Percentiles rank a stretch among this genome's conserved stretches.
Conservation (phyloP, 2,888 invertebrate species). For the Spialia ferax region DNA sequence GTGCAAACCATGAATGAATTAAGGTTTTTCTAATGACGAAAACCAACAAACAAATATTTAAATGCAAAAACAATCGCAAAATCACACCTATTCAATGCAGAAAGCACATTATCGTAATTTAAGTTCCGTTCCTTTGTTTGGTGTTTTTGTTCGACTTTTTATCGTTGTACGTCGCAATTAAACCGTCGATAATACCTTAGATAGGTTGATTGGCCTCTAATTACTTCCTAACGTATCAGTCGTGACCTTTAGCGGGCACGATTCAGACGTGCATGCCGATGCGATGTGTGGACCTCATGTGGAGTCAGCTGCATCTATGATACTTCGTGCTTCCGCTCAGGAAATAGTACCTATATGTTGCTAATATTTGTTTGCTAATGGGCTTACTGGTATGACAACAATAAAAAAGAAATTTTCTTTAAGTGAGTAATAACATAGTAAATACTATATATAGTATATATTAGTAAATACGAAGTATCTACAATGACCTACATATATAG, state of each 20-base stretch:
- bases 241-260: constrained; percentile 61
- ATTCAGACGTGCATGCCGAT: constrained; percentile 29
- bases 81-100: constrained; percentile 31
- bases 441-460: no score
- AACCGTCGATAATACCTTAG: constrained; percentile 64
- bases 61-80: constrained; percentile 28
- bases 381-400: no score
- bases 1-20: neutral
- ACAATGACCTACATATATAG: no score
- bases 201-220: constrained; percentile 77
- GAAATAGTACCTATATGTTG: neutral
- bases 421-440: no score
- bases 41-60: neutral
- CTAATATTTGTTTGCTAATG: no score
- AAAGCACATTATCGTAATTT: constrained; percentile 35
- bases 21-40: neutral
- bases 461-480: no score
- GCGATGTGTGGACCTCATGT: constrained; percentile 23
- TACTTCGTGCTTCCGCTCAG: neutral
- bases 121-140: constrained; percentile 65
- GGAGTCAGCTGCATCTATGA: constrained; percentile 4
- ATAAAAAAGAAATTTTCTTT: no score
- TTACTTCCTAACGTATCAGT: constrained; percentile 73
- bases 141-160: constrained; percentile 56
- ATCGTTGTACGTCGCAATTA: constrained; percentile 59